These are phyloP conservation scores for Oryctolagus cuniculus DNA, from an alignment of 2,113 vertebrate species.

Conservation along the genomic window DNA sequence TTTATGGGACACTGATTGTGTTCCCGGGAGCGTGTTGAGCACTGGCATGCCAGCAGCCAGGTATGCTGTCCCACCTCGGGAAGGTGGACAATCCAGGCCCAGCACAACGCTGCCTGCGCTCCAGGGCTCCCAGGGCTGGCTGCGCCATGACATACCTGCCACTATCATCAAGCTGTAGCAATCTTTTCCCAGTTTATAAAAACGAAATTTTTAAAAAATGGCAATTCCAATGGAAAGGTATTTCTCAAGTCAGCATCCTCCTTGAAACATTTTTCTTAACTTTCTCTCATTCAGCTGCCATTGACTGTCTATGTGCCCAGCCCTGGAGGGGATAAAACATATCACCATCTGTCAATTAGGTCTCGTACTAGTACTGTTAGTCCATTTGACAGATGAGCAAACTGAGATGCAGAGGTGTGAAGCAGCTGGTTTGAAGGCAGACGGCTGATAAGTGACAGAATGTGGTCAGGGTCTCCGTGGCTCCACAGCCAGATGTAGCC, in stretches of 20 bases:
- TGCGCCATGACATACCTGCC: accelerated
- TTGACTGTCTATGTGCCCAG: not conserved
- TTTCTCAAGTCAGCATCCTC: not conserved
- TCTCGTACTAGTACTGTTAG: not conserved
- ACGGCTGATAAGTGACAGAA: not conserved
- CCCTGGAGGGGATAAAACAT: not conserved
- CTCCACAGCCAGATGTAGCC: not conserved
- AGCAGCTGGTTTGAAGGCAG: constrained; percentile 18
- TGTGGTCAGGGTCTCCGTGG: not conserved
- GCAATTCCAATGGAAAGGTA: not conserved
- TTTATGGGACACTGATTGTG: not conserved
- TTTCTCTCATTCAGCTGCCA: not conserved
- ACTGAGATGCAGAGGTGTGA: not conserved
- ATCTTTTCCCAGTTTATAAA: not conserved
- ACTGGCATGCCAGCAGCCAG: not conserved
- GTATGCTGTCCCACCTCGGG: not conserved
- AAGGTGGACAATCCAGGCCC: not conserved
- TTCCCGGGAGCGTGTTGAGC: not conserved
- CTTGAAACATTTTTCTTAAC: not conserved
- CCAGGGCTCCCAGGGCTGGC: not conserved
- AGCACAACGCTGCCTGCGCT: not conserved
- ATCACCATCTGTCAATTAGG: not conserved
- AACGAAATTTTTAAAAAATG: not conserved
- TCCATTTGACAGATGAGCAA: not conserved
- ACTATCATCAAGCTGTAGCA: not conserved